Conservation (phyloP, 92 coral and sea anemone species). For the Virgularia gustaviana region DNA sequence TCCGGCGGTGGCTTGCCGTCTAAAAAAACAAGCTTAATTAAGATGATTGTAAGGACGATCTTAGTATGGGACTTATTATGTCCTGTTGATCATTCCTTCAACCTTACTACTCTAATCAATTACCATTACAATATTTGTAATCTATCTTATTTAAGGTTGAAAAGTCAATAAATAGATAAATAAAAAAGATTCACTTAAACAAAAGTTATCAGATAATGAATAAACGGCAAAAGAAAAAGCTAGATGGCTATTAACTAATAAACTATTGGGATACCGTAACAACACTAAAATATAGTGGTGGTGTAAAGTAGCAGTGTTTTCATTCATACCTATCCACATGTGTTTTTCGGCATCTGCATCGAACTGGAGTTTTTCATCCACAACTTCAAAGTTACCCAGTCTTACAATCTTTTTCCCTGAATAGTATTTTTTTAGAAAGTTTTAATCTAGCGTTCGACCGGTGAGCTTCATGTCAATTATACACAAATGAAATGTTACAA, state of each 20-base stretch:
- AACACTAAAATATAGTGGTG: background rate
- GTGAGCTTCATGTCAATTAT: background rate
- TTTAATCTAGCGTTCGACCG: background rate
- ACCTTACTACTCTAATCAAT: no score
- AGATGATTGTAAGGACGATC: no score
- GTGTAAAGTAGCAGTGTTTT: background rate
- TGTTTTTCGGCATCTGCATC: background rate
- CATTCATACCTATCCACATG: conserved; percentile 26
- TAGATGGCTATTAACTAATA: background rate
- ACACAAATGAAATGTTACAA: no score
- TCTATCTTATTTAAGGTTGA: no score
- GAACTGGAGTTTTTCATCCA: background rate
- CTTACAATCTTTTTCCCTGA: background rate
- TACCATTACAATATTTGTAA: no score
- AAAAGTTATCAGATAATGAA: no score
- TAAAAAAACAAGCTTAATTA: background rate
- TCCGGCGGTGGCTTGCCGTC: conserved; percentile 66
- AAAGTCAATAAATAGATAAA: no score
- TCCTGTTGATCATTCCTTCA: no score
- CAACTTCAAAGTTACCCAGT: conserved; percentile 11
- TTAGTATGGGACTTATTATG: no score
- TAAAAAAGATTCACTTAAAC: no score
- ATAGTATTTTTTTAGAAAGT: background rate
- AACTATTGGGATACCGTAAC: conserved; percentile 13
- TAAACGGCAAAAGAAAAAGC: no score